Evolutionary conservation across 2,113 vertebrate species (phyloP).

Genomic region (Machaerirhynchus nigripectus): DNA sequence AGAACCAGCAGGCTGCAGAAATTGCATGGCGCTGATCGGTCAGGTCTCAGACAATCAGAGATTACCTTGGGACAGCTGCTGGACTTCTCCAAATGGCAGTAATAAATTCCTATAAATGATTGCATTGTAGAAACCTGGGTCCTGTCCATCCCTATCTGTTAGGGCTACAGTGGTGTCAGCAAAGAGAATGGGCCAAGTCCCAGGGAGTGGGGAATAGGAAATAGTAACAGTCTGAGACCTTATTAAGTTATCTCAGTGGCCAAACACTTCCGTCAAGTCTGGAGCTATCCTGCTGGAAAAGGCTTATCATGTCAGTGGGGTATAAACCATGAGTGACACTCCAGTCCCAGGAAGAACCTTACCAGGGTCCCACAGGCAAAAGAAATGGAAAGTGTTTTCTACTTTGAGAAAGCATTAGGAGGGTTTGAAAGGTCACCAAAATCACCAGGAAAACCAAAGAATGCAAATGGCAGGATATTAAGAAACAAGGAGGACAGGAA

Average conservation of each 20-base stretch:
- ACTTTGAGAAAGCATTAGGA: neutral
- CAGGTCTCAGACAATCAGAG: neutral
- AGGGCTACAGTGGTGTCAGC: neutral
- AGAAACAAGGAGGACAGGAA: neutral
- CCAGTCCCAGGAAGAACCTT: neutral
- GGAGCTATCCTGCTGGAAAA: neutral
- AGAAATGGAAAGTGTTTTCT: neutral
- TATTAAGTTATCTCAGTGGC: neutral
- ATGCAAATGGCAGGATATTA: neutral
- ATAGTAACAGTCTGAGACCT: neutral
- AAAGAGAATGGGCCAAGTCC: neutral
- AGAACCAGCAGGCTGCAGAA: neutral
- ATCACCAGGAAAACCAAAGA: neutral
- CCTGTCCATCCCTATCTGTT: neutral
- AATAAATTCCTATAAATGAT: neutral
- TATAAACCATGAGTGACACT: neutral
- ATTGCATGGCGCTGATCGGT: neutral
- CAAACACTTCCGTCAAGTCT: neutral
- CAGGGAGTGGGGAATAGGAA: neutral
- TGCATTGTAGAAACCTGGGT: neutral
- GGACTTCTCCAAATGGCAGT: neutral
- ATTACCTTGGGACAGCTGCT: neutral
- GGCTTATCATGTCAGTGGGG: neutral
- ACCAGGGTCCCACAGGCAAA: neutral
- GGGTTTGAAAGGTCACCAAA: neutral